Base-by-base conservation (phyloP, 2,888 invertebrate genomes). In the Drepanosiphum platanoidis region DNA sequence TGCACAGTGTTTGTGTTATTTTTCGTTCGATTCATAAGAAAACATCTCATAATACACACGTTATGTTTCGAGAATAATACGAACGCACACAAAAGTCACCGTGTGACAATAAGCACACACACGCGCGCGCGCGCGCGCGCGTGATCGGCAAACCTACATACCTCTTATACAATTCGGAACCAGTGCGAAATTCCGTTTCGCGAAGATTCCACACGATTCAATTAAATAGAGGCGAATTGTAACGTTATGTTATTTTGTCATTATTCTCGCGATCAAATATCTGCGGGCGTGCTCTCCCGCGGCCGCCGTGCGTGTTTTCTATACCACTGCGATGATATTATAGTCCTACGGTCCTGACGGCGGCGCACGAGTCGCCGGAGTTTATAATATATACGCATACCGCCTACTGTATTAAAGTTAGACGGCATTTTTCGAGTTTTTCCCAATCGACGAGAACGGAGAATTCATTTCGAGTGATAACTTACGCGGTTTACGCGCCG, bases 101-200 rank as follows among this genome's bases (percentile, higher is more conserved):
- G 64, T 2, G n/a, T 61, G 5, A 3, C 18, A 52, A 15, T 18
- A 22, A 5, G 13, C 27, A 30, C 66, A 34, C 66, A 34, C 34
- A 3, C 1, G n/a, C n/a, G n/a, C n/a, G n/a, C n/a, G 13, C 27
- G 27, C 66, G 18, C 66, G 18, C 34, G 2, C 1, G 27, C 61
- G 22, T 27, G 61, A 22, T 61, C 61, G 61, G 61, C 61, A 22
- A 27, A 61, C 61, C 61, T 27, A 27, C 61, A 61, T 9, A 27
- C 61, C 27, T 61, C 27, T 61, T 61, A 22, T 52, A 77, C 52
- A 34, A 58, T 75, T 39, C 18, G 61, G 27, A 39, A 61, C 77
- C 18, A 18, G 39, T 61, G 77, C 27, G 61, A 64, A 77, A 64
- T 77, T 77, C 77, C 77, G 77, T 5, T 77, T 64, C 58, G 61